Percentiles rank a stretch among this genome's conserved stretches.
Conservation (phyloP, 2,888 invertebrate genomes). For the Zaprionus bogoriensis region DNA sequence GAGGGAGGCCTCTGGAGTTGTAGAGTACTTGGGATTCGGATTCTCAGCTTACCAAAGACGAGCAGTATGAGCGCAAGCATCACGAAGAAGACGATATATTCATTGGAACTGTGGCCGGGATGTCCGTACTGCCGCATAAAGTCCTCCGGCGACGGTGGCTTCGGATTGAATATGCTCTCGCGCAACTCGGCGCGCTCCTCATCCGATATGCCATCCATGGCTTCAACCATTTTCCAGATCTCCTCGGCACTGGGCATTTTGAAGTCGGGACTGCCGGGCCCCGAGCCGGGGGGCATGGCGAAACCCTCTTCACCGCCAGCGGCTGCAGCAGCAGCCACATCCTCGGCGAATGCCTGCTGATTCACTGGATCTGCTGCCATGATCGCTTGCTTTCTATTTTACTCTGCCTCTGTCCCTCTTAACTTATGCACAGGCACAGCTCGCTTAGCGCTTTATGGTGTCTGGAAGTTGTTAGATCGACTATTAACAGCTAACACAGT, state of each 20-base stretch:
- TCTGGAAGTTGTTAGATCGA: slow-evolving; percentile 42
- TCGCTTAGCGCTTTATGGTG: slow-evolving; percentile 46
- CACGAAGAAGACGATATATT: slow-evolving; percentile 80
- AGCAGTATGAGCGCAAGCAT: slow-evolving; percentile 81
- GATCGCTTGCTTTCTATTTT: background rate
- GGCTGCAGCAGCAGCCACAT: slow-evolving; percentile 75
- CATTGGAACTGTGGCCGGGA: slow-evolving; percentile 66
- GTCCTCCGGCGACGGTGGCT: slow-evolving; percentile 80
- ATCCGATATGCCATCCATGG: slow-evolving; percentile 85
- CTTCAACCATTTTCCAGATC: slow-evolving; percentile 85
- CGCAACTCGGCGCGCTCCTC: slow-evolving; percentile 86
- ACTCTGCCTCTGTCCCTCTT: background rate
- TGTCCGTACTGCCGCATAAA: slow-evolving; percentile 61
- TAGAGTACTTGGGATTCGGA: background rate
- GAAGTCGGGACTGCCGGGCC: slow-evolving; percentile 71
- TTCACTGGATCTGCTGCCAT: slow-evolving; percentile 80
- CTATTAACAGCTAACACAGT: slow-evolving; percentile 1
- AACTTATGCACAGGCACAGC: slow-evolving; percentile 3
- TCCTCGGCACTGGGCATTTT: slow-evolving; percentile 85
- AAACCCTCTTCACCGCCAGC: slow-evolving; percentile 66
- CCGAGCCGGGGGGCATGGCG: slow-evolving; percentile 43
- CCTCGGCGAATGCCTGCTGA: slow-evolving; percentile 75
- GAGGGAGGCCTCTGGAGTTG: slow-evolving; percentile 20
- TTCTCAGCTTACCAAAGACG: slow-evolving; percentile 81
- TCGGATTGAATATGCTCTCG: slow-evolving; percentile 83